These are phyloP conservation scores for Hymenopus coronatus DNA, from an alignment of 2,888 invertebrate genomes.

Conservation along the genomic window DNA sequence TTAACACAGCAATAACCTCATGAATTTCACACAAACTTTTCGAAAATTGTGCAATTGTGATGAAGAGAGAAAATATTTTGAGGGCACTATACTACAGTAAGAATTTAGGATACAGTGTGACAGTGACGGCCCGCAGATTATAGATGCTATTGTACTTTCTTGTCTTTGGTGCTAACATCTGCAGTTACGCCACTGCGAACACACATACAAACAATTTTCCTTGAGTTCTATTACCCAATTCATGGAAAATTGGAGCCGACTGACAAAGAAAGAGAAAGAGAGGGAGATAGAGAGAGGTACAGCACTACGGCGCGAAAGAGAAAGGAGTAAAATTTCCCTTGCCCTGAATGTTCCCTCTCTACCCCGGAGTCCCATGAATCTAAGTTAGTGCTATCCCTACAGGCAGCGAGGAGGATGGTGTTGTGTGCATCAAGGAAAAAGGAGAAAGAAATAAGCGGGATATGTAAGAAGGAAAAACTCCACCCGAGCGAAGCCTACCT, in stretches of 20 bases:
- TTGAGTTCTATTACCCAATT: constrained; percentile 30
- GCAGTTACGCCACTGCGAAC: background rate
- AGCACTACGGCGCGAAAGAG: background rate
- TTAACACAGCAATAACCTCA: too few relatives aligned
- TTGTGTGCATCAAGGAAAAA: background rate
- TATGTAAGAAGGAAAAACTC: background rate
- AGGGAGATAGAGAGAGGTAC: background rate
- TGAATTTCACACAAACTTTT: too few relatives aligned
- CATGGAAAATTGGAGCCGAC: constrained; percentile 31
- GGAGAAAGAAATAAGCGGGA: constrained; percentile 6
- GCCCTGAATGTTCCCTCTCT: constrained; percentile 19
- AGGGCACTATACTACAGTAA: too few relatives aligned
- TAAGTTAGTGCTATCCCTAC: constrained; percentile 23
- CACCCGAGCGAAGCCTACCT: background rate
- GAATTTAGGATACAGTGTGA: background rate
- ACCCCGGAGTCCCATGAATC: constrained; percentile 29
- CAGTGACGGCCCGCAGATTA: background rate
- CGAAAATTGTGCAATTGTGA: background rate
- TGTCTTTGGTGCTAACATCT: background rate
- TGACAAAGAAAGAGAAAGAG: constrained; percentile 11
- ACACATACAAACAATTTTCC: constrained; percentile 26
- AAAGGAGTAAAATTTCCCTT: constrained; percentile 16
- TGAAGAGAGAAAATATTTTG: background rate
- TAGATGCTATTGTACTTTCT: background rate
- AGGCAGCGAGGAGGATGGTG: background rate